A percentile compares a stretch with the other conserved stretches of the same genome.
Conservation (phyloP, 2,113 vertebrate species). For the Peromyscus leucopus region DNA sequence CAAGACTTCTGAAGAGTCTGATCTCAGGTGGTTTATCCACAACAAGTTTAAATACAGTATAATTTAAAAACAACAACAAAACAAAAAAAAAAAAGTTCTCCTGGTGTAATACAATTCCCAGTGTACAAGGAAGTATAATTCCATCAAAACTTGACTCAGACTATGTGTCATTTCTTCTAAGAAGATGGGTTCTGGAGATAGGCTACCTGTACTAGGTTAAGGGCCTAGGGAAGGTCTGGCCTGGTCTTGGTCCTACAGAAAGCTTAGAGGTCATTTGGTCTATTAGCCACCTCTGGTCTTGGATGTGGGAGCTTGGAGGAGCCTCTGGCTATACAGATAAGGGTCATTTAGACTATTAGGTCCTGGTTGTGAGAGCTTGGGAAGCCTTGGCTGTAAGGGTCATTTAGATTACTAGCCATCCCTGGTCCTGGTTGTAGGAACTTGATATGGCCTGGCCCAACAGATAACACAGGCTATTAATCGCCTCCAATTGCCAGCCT, state of each 20-base stretch:
- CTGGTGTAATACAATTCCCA: not conserved
- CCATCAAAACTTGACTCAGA: not conserved
- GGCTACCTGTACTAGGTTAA: not conserved
- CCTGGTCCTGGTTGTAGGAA: not conserved
- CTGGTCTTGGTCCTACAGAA: not conserved
- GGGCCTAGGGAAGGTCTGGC: not conserved
- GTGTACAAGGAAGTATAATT: not conserved
- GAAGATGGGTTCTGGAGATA: not conserved
- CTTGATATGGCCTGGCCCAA: not conserved
- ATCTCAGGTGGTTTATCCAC: not conserved
- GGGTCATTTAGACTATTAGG: not conserved
- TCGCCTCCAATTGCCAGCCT: not conserved
- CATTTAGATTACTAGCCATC: not conserved
- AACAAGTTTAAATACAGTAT: not conserved
- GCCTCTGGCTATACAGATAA: not conserved
- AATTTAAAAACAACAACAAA: too few species aligned
- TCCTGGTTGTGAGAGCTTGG: not conserved
- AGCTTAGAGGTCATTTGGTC: not conserved
- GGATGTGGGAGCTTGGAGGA: too few species aligned
- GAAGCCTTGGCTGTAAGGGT: not conserved
- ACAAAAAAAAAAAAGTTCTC: not conserved
- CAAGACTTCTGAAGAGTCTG: not conserved
- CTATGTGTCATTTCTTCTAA: not conserved
- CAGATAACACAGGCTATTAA: not conserved
- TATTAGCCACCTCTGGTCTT: not conserved